A percentile compares a stretch with the other conserved stretches of the same genome.
These are phyloP conservation scores for Solenopsis fugax DNA, from an alignment of 1,140 invertebrate species.

Conservation along the genomic window DNA sequence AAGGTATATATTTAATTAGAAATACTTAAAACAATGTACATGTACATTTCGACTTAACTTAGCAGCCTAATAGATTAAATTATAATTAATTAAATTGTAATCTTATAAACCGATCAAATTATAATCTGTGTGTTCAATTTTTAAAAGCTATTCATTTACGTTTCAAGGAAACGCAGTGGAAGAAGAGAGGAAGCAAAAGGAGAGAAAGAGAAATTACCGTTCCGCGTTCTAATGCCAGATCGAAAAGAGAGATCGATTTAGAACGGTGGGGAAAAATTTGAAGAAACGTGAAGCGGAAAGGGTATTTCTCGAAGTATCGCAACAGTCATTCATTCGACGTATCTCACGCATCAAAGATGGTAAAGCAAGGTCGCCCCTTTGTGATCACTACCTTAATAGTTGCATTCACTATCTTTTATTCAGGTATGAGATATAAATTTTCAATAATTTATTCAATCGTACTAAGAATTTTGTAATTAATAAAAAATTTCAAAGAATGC, in stretches of 20 bases:
- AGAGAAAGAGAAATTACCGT: neutral
- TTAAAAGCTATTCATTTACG: neutral
- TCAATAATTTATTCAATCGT: neutral
- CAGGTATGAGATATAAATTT: conserved; percentile 48
- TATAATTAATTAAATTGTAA: no score
- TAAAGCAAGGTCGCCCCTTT: neutral
- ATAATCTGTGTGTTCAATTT: no score
- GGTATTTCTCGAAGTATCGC: neutral
- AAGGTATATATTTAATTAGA: no score
- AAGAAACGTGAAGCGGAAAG: conserved; percentile 15
- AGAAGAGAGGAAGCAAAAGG: neutral
- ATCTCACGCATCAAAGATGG: conserved; percentile 15
- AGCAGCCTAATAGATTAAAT: no score
- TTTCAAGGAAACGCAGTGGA: neutral
- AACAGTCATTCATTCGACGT: conserved; percentile 40
- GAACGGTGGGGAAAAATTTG: neutral
- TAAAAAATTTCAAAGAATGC: neutral
- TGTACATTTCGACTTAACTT: no score
- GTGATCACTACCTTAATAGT: neutral
- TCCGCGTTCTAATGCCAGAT: conserved; percentile 11
- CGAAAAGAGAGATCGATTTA: conserved; percentile 45
- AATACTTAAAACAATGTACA: no score
- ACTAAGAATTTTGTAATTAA: neutral
- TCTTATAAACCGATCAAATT: no score
- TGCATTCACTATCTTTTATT: neutral